Evolutionary conservation across 2,888 invertebrate genomes (phyloP), one percentile per base, ranked within the genome.

Genomic region (Mimas tiliae): DNA sequence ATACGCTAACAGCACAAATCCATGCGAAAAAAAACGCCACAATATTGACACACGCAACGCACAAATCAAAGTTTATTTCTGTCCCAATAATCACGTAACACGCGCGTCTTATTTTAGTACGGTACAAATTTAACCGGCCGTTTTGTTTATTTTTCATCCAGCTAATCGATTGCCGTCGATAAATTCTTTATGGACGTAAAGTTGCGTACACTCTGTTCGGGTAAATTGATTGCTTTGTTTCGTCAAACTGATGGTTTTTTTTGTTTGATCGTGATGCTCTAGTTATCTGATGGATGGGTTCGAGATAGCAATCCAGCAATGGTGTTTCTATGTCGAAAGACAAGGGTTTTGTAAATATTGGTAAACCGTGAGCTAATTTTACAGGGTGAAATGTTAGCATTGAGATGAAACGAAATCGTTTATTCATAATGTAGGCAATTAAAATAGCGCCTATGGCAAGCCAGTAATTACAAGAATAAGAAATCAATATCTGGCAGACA

Each of bases 161-260:
- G 58, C 6, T 42, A 58, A 58, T 58, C 58, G 58, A 58, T 42
- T 38, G 38, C 55, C n/a, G 55, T 19, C 19, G 58, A 58, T 58
- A 42, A 42, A 58, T 42, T 16, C 19, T 58, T 42, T n/a, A 27
- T 55, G 34, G 55, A 4, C 11, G 27, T 38, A 9, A 38, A 9
- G 38, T 38, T 38, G 38, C 38, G 38, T 38, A 38, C 27, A 27
- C 27, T 52, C 11, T 52, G 52, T 6, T 52, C 27, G 27, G 33
- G 52, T 52, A 7, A 27, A 52, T 38, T 38, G 38, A 38, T 38
- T 38, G 47, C 12, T 21, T 38, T 55, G 53, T 55, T 38, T 55
- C 53, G 53, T 38, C 38, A 53, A 33, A 34, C 6, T 53, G 53
- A 45, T 45, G 45, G 45, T 4, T n/a, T 34, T 55, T 53, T 16